Evolutionary conservation across 2,113 vertebrate species (phyloP).

Genomic region (Stercorarius parasiticus): DNA sequence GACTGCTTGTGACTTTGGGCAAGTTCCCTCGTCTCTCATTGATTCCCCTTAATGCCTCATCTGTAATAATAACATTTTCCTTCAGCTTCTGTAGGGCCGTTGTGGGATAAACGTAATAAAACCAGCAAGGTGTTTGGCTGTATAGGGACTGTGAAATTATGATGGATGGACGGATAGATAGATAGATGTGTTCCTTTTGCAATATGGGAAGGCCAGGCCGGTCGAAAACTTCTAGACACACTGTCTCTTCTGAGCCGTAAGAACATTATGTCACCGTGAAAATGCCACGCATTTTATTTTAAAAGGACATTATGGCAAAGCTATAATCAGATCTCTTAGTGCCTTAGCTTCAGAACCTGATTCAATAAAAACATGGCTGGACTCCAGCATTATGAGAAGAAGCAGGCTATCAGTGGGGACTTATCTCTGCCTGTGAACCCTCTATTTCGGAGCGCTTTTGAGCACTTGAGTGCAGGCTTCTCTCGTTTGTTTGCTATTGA

Average conservation of each 20-base stretch:
- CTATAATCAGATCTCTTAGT: constrained; percentile 54
- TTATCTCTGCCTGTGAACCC: constrained; percentile 18
- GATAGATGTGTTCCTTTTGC: not conserved
- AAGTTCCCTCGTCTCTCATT: not conserved
- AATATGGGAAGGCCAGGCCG: not conserved
- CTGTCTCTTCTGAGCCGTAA: not conserved
- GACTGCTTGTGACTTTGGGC: not conserved
- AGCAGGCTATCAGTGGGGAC: not conserved
- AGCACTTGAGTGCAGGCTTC: not conserved
- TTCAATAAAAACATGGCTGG: constrained; percentile 52
- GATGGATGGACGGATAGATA: not conserved
- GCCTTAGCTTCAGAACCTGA: constrained; percentile 55
- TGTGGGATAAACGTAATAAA: not conserved
- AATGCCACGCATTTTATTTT: constrained; percentile 44
- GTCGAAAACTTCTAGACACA: not conserved
- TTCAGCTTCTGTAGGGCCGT: not conserved
- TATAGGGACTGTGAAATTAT: not conserved
- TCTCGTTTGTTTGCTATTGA: not conserved
- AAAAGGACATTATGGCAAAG: constrained; percentile 48
- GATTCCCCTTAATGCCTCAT: not conserved
- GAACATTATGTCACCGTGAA: constrained; percentile 37
- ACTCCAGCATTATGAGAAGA: constrained; percentile 32
- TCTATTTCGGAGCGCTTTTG: not conserved
- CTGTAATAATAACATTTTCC: not conserved
- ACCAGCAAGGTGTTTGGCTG: not conserved